Conservation (phyloP, 2,113 vertebrate species). For the Bubo blakistoni region DNA sequence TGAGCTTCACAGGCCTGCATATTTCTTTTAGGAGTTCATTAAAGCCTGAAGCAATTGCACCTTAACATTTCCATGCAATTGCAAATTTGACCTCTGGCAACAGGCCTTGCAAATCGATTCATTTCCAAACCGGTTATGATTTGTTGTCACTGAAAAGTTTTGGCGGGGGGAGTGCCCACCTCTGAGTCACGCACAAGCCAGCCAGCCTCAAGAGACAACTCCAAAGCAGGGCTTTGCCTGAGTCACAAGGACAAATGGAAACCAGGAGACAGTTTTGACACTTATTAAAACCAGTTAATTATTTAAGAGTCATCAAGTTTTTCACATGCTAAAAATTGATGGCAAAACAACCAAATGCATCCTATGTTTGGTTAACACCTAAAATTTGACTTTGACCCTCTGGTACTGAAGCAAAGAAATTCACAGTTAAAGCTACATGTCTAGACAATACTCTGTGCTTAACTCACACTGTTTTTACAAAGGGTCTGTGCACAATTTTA, state of each 20-base stretch:
- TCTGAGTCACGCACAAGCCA: accelerated
- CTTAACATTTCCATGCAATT: slow-evolving; percentile 57
- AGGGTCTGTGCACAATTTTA: slow-evolving; percentile 40
- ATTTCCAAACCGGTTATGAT: slow-evolving; percentile 15
- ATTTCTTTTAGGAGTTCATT: slow-evolving; percentile 63
- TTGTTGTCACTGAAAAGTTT: not conserved
- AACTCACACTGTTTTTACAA: slow-evolving; percentile 55
- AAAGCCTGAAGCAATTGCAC: slow-evolving; percentile 62
- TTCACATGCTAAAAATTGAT: slow-evolving; percentile 37
- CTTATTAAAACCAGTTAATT: not conserved
- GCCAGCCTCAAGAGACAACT: not conserved
- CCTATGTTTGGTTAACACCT: slow-evolving; percentile 55
- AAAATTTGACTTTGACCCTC: slow-evolving; percentile 41
- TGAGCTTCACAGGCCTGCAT: slow-evolving; percentile 28
- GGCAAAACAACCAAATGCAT: not conserved
- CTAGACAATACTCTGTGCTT: slow-evolving; percentile 30
- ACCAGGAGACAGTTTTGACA: not conserved
- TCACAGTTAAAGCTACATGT: slow-evolving; percentile 48
- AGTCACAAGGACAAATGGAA: not conserved
- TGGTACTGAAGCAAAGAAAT: slow-evolving; percentile 45
- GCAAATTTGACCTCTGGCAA: slow-evolving; percentile 62
- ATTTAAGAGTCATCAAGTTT: slow-evolving; percentile 18
- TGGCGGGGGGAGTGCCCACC: not conserved
- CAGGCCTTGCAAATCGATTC: slow-evolving; percentile 14
- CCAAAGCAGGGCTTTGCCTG: not conserved